phyloP scores from a whole-genome alignment of 2,113 vertebrate genomes.

The Dicentrarchus labrax region DNA sequence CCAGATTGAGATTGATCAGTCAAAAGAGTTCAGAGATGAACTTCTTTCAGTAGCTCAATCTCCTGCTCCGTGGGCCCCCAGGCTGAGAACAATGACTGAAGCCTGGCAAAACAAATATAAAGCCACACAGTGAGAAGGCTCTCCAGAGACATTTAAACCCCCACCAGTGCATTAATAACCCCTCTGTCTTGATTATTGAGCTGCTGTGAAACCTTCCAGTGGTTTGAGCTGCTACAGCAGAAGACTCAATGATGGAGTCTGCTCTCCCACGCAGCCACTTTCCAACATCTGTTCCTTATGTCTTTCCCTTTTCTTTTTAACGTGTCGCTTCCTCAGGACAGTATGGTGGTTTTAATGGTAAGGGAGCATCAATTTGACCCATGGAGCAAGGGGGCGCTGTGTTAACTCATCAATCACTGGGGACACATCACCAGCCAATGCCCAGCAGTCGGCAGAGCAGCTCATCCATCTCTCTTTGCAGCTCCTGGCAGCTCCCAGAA shows the following conservation, averaged over 20 bases:
- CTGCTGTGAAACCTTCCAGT: constrained; percentile 45
- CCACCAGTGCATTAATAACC: constrained; percentile 67
- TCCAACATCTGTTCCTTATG: constrained; percentile 63
- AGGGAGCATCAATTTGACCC: constrained; percentile 52
- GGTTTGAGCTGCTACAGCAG: constrained; percentile 22
- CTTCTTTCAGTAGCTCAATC: constrained; percentile 32
- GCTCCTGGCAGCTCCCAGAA: constrained; percentile 76
- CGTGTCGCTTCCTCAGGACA: constrained; percentile 43
- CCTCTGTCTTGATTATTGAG: constrained; percentile 69
- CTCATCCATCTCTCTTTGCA: constrained; percentile 81
- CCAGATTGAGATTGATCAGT: constrained; percentile 38
- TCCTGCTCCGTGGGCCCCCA: constrained; percentile 23
- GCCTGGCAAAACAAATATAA: constrained; percentile 49
- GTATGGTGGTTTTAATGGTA: constrained; percentile 40
- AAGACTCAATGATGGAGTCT: constrained; percentile 66
- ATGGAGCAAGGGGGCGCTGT: constrained; percentile 35
- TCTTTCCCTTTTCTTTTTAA: constrained; percentile 17
- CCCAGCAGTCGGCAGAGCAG: constrained; percentile 41
- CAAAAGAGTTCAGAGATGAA: constrained; percentile 38
- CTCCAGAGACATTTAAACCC: constrained; percentile 54
- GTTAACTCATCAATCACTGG: constrained; percentile 79
- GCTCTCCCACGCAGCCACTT: constrained; percentile 55
- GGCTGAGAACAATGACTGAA: constrained; percentile 52
- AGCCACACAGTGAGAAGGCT: constrained; percentile 37
- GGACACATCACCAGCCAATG: constrained; percentile 50